Conservation (phyloP, 2,797 vertebrate species). For the Fistularia tabacaria region DNA sequence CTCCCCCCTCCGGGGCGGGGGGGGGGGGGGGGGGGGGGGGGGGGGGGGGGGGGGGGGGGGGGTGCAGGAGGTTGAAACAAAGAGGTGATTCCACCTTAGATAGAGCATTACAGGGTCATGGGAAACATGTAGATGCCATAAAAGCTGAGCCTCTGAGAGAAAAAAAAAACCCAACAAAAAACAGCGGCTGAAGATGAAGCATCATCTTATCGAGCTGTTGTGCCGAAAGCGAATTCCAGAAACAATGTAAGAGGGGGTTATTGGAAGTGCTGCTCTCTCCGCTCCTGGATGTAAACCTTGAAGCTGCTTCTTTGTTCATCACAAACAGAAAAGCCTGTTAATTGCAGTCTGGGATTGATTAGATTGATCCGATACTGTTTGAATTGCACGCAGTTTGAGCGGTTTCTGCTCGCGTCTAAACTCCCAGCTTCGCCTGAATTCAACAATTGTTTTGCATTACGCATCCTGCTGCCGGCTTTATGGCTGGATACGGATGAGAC, state of each 20-base stretch:
- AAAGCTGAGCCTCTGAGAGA: too few species aligned
- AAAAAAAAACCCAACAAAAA: conserved; percentile 27
- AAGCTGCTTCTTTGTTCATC: conserved; percentile 28
- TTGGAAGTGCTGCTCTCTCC: conserved; percentile 22
- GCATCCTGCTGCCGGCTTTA: conserved; percentile 21
- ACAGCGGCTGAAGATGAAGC: conserved; percentile 29
- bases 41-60: too few species aligned
- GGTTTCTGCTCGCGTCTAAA: neutral
- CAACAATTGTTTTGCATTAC: conserved; percentile 34
- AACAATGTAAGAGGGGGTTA: conserved; percentile 21
- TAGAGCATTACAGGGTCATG: too few species aligned
- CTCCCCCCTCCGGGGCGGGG: neutral
- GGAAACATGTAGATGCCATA: too few species aligned
- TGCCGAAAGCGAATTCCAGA: conserved; percentile 16
- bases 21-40: too few species aligned
- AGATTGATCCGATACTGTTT: conserved; percentile 21
- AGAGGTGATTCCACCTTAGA: too few species aligned
- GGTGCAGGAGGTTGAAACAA: too few species aligned
- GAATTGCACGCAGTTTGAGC: conserved; percentile 12
- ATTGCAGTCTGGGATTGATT: conserved; percentile 40
- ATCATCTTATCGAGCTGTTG: conserved; percentile 27
- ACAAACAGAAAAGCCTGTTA: conserved; percentile 19
- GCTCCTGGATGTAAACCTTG: conserved; percentile 13
- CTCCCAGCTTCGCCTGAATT: conserved; percentile 24
- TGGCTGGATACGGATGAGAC: conserved; percentile 18